Evolutionary conservation across 2,888 invertebrate genomes (phyloP).

Genomic region (Drosophila bunnanda): DNA sequence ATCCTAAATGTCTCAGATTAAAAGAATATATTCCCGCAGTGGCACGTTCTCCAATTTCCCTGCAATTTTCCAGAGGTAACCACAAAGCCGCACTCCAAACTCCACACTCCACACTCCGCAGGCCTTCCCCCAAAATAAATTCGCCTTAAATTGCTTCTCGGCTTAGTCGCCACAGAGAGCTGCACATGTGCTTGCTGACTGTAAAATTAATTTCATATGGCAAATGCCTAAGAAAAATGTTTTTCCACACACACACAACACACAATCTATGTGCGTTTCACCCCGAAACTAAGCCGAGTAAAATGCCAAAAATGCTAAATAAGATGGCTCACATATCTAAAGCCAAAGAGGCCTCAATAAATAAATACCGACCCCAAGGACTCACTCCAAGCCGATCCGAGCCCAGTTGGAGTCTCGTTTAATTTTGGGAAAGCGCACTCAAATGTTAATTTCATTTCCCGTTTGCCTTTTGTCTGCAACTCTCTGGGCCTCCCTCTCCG

Average conservation of each 20-base stretch:
- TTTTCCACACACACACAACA: constrained; percentile 26
- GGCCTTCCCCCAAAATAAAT: constrained; percentile 24
- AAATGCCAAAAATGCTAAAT: constrained; percentile 54
- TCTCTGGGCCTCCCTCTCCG: constrained; percentile 29
- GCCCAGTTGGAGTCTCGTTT: constrained; percentile 56
- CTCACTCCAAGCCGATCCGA: constrained; percentile 17
- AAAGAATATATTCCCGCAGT: constrained; percentile 1
- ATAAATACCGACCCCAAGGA: constrained; percentile 49
- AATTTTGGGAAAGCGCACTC: constrained; percentile 76
- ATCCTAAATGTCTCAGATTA: constrained; percentile 8
- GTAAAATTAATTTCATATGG: constrained; percentile 60
- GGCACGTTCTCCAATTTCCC: constrained; percentile 16
- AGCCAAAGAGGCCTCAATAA: constrained; percentile 61
- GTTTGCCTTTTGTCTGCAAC: constrained; percentile 75
- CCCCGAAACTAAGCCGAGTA: constrained; percentile 26
- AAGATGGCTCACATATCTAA: constrained; percentile 59
- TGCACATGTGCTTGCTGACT: constrained; percentile 47
- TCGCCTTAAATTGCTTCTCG: constrained; percentile 38
- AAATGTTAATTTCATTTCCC: constrained; percentile 80
- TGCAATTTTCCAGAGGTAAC: constrained; percentile 34
- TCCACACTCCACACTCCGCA: not conserved
- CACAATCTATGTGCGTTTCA: constrained; percentile 42
- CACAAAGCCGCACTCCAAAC: constrained; percentile 14
- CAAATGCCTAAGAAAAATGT: constrained; percentile 54
- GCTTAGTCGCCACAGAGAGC: constrained; percentile 39